A percentile compares a stretch with the other conserved stretches of the same genome.
These are phyloP conservation scores for Toxostoma redivivum DNA, from an alignment of 2,113 vertebrate genomes.

Conservation along the genomic window DNA sequence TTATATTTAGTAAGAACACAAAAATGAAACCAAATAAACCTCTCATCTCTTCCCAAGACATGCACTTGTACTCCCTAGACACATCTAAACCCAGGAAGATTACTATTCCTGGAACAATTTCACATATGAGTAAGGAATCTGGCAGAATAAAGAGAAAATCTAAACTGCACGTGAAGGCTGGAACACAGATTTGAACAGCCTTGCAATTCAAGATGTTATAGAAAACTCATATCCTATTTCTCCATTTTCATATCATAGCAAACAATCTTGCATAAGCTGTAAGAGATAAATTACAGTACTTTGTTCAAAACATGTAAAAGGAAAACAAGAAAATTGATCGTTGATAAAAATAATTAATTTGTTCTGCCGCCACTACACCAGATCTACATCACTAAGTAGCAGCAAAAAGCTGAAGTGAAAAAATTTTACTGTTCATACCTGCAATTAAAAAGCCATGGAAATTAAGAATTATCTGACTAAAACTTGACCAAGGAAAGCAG, in stretches of 20 bases:
- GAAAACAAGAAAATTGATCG: not conserved
- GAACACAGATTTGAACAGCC: not conserved
- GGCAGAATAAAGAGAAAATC: not conserved
- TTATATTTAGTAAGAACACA: not conserved
- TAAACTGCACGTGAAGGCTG: not conserved
- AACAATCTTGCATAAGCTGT: not conserved
- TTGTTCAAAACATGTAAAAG: not conserved
- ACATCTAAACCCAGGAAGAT: not conserved
- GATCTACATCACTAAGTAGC: not conserved
- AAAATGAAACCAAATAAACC: rapidly evolving
- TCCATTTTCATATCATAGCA: not conserved
- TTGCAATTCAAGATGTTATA: not conserved
- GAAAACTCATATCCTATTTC: not conserved
- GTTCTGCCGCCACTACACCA: not conserved
- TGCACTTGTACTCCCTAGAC: not conserved
- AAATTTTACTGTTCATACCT: not conserved
- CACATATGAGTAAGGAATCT: not conserved
- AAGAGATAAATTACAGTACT: not conserved
- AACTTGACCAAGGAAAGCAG: not conserved
- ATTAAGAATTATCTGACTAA: not conserved
- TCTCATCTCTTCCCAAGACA: not conserved
- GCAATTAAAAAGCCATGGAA: not conserved
- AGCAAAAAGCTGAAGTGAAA: not conserved
- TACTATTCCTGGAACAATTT: not conserved
- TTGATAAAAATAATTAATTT: not conserved